phyloP scores from a whole-genome alignment of 2,888 invertebrate genomes.

The Eupithecia subfuscata region DNA sequence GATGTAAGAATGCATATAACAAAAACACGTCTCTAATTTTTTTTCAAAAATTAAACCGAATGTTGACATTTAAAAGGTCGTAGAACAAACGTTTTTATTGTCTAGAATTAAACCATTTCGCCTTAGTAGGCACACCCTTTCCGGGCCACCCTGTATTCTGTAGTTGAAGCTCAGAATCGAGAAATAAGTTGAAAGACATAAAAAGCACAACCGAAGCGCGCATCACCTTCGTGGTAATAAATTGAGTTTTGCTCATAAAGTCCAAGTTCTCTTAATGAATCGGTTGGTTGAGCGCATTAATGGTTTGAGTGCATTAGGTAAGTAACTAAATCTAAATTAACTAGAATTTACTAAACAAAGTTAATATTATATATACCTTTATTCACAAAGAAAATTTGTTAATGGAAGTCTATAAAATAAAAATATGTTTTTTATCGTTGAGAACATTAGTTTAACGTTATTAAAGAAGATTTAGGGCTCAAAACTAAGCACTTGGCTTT shows the following conservation, averaged over 20 bases:
- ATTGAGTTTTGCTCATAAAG: constrained; percentile 58
- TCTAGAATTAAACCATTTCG: too few species aligned
- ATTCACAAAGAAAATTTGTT: too few species aligned
- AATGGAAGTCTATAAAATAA: background rate
- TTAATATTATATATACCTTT: too few species aligned
- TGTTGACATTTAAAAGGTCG: too few species aligned
- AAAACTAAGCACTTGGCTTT: background rate
- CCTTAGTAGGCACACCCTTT: too few species aligned
- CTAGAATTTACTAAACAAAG: background rate
- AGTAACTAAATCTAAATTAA: constrained; percentile 18
- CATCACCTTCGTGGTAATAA: constrained; percentile 56
- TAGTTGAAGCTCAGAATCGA: background rate
- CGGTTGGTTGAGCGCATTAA: constrained; percentile 47
- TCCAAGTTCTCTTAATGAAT: constrained; percentile 65
- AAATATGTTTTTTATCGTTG: background rate
- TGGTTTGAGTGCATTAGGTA: constrained; percentile 52
- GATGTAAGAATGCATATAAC: too few species aligned
- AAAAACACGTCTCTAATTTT: too few species aligned
- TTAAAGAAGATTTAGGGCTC: background rate
- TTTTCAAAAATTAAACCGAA: too few species aligned
- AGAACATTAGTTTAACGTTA: background rate
- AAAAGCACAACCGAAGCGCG: constrained; percentile 32
- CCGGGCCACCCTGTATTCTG: background rate
- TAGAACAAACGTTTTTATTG: too few species aligned
- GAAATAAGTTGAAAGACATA: background rate